phyloP scores from a whole-genome alignment of 2,113 vertebrate genomes.

The Cygnus atratus region DNA sequence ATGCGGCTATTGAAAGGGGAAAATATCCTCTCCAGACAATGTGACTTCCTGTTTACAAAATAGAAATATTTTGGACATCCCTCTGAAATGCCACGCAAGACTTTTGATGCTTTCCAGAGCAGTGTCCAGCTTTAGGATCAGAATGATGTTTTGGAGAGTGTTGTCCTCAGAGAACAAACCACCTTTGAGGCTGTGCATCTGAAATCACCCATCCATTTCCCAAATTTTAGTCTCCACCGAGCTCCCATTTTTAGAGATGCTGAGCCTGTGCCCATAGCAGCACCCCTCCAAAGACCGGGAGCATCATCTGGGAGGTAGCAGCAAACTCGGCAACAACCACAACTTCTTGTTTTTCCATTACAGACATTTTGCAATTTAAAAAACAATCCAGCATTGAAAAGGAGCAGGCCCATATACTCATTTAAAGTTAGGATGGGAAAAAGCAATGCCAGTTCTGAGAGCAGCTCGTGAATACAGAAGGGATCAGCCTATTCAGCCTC shows the following conservation, averaged over 20 bases:
- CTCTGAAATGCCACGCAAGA: neutral
- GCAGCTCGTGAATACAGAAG: neutral
- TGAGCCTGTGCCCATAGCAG: neutral
- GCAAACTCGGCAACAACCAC: neutral
- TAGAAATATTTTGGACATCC: neutral
- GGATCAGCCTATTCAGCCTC: rapidly evolving
- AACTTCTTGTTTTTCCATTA: neutral
- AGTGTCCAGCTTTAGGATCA: neutral
- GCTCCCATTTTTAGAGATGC: neutral
- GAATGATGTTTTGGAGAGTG: neutral
- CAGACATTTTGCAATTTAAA: neutral
- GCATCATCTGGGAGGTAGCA: neutral
- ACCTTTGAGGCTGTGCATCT: neutral
- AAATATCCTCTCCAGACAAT: slow-evolving; percentile 43
- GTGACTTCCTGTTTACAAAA: slow-evolving; percentile 57
- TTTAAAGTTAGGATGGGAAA: neutral
- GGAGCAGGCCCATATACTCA: neutral
- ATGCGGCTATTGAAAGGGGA: neutral
- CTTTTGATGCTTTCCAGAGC: slow-evolving; percentile 23
- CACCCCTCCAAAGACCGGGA: neutral
- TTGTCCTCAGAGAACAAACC: neutral
- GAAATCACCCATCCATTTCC: neutral
- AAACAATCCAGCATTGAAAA: neutral
- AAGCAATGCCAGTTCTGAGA: neutral
- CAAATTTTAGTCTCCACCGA: neutral